These are phyloP conservation scores for Bergia sp. DNA, from an alignment of 92 coral and sea anemone genomes.

Conservation along the genomic window DNA sequence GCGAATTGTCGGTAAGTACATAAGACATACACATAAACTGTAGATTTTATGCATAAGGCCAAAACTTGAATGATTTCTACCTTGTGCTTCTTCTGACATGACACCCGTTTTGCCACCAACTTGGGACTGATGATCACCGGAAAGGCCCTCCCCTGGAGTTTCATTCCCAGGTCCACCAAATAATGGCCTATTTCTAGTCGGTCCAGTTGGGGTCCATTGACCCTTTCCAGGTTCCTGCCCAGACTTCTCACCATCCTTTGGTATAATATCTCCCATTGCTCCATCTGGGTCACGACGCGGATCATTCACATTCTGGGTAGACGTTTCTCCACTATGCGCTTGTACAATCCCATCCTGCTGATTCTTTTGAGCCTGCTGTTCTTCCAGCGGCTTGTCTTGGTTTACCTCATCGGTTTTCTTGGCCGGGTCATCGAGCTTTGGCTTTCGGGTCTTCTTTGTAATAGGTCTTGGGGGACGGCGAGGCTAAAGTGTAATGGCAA, in stretches of 20 bases:
- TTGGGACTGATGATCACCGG: neutral
- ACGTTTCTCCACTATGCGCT: neutral
- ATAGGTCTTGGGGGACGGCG: slow-evolving; percentile 56
- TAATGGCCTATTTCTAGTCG: slow-evolving; percentile 12
- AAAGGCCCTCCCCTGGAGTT: neutral
- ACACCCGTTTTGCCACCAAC: neutral
- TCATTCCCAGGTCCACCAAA: slow-evolving; percentile 22
- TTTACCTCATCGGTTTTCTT: slow-evolving; percentile 25
- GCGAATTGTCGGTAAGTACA: neutral
- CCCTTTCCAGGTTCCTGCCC: slow-evolving; percentile 9
- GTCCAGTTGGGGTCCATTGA: slow-evolving; percentile 19
- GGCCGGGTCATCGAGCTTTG: neutral
- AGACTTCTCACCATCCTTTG: neutral
- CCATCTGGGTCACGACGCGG: neutral
- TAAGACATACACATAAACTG: neutral
- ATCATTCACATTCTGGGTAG: neutral
- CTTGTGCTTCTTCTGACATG: neutral
- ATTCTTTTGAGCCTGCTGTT: slow-evolving; percentile 30
- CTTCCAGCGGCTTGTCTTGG: slow-evolving; percentile 20
- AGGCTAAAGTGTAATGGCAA: slow-evolving; percentile 41
- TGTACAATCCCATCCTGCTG: neutral
- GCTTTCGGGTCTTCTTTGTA: slow-evolving; percentile 52
- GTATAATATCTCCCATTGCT: neutral
- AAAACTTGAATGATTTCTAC: neutral
- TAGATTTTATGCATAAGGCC: no score